Percentiles rank a stretch among this genome's conserved stretches.
Evolutionary conservation across 2,797 vertebrate species (phyloP).

Genomic region (Lepidocolaptes lacrymiger): DNA sequence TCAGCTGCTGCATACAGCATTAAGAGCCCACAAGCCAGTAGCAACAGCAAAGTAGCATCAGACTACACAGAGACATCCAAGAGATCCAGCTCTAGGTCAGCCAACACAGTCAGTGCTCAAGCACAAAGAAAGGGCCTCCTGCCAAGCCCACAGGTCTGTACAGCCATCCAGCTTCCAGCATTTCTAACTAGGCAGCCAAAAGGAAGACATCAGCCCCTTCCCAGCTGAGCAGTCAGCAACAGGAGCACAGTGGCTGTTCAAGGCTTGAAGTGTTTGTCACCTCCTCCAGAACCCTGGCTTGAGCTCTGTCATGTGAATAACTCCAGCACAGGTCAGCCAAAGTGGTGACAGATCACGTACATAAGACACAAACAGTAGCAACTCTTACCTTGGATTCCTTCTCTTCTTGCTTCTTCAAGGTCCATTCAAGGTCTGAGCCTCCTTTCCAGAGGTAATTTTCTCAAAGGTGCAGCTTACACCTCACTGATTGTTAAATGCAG

Average conservation of each 20-base stretch:
- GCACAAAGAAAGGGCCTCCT: neutral
- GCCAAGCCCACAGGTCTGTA: neutral
- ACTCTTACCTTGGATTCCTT: neutral
- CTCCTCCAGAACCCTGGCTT: neutral
- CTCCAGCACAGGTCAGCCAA: neutral
- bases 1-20: neutral
- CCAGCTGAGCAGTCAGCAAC: neutral
- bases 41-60: neutral
- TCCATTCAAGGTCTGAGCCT: neutral
- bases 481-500: neutral
- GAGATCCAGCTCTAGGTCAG: neutral
- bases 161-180: neutral
- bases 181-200: neutral
- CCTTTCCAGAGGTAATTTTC: neutral
- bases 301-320: neutral
- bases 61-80: neutral
- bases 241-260: neutral
- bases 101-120: neutral
- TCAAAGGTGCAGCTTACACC: neutral
- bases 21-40: neutral
- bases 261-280: neutral
- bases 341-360: neutral
- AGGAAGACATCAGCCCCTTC: neutral
- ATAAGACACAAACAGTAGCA: neutral
- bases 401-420: neutral